A percentile compares a stretch with the other conserved stretches of the same genome.
Evolutionary conservation across 2,888 invertebrate genomes (phyloP).

Genomic region (Willowsia nigromaculata): DNA sequence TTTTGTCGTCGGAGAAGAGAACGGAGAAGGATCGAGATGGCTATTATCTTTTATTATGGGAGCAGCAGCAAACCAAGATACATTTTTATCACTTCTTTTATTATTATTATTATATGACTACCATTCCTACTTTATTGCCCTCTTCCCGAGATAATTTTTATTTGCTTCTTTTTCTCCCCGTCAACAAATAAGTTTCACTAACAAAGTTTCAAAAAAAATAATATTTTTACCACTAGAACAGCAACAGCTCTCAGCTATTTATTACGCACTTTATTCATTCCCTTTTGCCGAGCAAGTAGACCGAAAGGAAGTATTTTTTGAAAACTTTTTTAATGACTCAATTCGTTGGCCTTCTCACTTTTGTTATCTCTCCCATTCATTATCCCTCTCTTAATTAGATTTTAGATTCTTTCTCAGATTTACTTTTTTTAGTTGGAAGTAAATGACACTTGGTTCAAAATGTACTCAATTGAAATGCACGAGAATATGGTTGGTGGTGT

Average conservation of each 20-base stretch:
- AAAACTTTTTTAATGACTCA: conserved; percentile 1
- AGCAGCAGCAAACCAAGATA: not conserved
- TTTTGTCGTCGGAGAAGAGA: not conserved
- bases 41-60: conserved; percentile 7
- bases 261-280: not conserved
- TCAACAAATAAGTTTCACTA: not conserved
- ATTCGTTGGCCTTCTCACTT: not conserved
- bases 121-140: not conserved
- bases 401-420: too few relatives aligned
- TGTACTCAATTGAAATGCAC: not conserved
- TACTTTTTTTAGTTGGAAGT: not conserved
- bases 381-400: not conserved
- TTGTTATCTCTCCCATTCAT: not conserved
- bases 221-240: too few relatives aligned
- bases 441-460: not conserved
- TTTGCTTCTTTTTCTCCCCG: too few relatives aligned
- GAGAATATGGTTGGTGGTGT: not conserved
- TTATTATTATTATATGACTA: not conserved
- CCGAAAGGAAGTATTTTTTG: not conserved
- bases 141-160: not conserved
- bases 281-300: not conserved
- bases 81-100: not conserved
- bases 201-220: not conserved
- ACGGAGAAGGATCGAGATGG: too few relatives aligned
- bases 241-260: not conserved